Conservation (phyloP, 2,797 vertebrate species). For the Varecia variegata region DNA sequence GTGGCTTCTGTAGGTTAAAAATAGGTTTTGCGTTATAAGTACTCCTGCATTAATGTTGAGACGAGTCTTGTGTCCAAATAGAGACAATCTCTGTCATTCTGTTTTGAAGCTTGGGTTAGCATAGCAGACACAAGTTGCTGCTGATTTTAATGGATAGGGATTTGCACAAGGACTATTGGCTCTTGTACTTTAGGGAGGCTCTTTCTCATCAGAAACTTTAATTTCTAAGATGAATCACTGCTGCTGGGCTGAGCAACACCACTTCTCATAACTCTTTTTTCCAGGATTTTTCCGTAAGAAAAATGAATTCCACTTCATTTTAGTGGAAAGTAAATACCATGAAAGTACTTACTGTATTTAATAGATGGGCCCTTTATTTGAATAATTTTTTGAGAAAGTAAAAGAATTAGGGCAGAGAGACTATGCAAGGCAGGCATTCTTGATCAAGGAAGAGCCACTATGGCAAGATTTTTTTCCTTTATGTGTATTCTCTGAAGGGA, state of each 20-base stretch:
- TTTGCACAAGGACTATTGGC: neutral
- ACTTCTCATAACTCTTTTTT: slow-evolving; percentile 18
- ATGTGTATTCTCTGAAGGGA: neutral
- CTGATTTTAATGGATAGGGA: neutral
- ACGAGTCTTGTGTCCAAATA: neutral
- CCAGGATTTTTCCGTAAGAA: slow-evolving; percentile 46
- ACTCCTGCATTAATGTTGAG: neutral
- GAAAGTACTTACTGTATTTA: slow-evolving; percentile 48
- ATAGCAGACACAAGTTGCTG: neutral
- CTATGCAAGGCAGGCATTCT: neutral
- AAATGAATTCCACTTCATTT: slow-evolving; percentile 54
- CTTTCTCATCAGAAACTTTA: slow-evolving; percentile 54
- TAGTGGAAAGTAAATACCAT: slow-evolving; percentile 55
- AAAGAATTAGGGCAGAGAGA: slow-evolving; percentile 12
- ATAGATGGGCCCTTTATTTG: slow-evolving; percentile 15
- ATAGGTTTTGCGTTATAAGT: neutral
- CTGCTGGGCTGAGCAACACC: slow-evolving; percentile 10
- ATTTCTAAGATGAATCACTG: slow-evolving; percentile 60
- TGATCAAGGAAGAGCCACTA: neutral
- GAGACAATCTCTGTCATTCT: neutral
- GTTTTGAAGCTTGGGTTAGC: neutral
- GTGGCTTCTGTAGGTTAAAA: neutral
- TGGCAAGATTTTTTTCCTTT: neutral
- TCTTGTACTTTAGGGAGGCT: neutral
- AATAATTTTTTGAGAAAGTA: slow-evolving; percentile 5